Evolutionary conservation across 2,797 vertebrate species (phyloP).

Genomic region (Rhabdophis nuchalis): DNA sequence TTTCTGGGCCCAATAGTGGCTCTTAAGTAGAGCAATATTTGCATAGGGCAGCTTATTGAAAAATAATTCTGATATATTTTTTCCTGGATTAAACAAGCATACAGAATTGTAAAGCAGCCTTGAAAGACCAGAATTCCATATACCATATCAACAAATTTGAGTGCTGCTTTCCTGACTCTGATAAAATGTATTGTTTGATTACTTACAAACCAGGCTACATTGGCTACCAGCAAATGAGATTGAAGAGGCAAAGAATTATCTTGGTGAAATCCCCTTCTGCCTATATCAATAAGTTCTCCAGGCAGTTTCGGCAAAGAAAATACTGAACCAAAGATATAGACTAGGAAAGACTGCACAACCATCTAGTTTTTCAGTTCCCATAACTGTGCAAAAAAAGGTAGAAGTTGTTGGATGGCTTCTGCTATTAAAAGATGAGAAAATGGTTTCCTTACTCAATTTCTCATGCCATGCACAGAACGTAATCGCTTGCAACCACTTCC

Average conservation of each 20-base stretch:
- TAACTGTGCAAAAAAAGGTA: neutral
- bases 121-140: slow-evolving; percentile 5
- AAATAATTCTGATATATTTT: neutral
- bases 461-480: neutral
- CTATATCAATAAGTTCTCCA: neutral
- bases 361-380: neutral
- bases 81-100: neutral
- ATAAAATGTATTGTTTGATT: neutral
- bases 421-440: neutral
- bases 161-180: slow-evolving; percentile 27
- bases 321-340: neutral
- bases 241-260: neutral
- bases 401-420: neutral
- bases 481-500: neutral
- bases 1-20: neutral
- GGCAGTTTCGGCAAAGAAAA: neutral
- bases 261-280: neutral
- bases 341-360: neutral
- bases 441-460: neutral
- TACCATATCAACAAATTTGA: slow-evolving; percentile 16
- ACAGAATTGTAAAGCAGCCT: neutral
- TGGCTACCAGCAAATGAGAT: neutral
- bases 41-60: neutral
- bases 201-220: neutral
- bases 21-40: neutral